Base-by-base conservation (phyloP, 2,797 vertebrate species). In the Salmo trutta region DNA sequence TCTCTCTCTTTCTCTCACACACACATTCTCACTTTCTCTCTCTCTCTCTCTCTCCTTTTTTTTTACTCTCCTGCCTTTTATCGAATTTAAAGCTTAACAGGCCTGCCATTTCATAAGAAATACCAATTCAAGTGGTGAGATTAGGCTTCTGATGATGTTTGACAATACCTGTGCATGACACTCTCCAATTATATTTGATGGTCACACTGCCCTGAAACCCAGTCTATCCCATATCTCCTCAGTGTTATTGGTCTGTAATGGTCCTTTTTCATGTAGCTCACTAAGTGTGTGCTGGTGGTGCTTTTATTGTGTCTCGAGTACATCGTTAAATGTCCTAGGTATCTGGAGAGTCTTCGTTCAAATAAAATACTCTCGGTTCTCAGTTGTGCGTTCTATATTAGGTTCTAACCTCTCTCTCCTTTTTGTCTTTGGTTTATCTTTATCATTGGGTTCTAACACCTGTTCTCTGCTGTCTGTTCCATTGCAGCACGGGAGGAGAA, bases 401-500 rank as follows among this genome's bases (percentile, higher is more conserved):
- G 53, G 4, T 69, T 47, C 41, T 51, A 33, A 24, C 27, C 21
- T 17, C 16, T 19, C 8, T 27, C 8, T 75, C 2, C 41, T 17
- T 66, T 3, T 62, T 68, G 12, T 53, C 74, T 47, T 66, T 66
- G 56, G 15, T 33, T 59, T 19, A 12, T 47, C 4, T 24, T 66
- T 29, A 51, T 33, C n/a, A 31, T 27, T 56, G 29, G 76, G 59
- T 65, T 27, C 27, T 75, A 41, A 80, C 51, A 73, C 14, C 15
- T 6, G 66, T 6, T 3, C 69, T 3, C 69, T 27, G 83, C 10
- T 69, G 75, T 29, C 47, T 24, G 21, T 4, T 29, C 54, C 17
- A n/a, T 19, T 59, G 21, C 92, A 99, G 98, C 96, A 0, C 95
- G 96, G 83, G 98, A 99, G 82, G 98, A 99, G 89, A 99, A 99